Evolutionary conservation across 2,113 vertebrate genomes (phyloP).

Genomic region (Oreochromis niloticus): DNA sequence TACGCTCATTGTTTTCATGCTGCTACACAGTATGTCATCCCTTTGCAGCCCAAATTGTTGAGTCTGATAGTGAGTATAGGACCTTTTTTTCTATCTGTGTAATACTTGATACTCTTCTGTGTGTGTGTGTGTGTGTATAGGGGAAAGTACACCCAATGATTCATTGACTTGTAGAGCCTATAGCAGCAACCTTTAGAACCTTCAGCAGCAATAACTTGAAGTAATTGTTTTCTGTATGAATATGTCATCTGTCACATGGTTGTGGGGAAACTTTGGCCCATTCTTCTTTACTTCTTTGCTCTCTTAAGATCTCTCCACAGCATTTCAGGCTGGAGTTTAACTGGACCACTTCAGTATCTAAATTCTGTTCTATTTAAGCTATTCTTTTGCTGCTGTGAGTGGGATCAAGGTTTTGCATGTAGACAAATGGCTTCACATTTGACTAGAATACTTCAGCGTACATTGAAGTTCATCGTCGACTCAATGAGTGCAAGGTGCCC

Average conservation of each 20-base stretch:
- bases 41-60: not conserved
- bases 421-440: not conserved
- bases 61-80: not conserved
- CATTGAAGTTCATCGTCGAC: not conserved
- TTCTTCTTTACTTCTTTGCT: not conserved
- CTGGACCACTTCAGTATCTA: not conserved
- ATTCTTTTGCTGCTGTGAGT: not conserved
- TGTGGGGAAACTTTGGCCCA: not conserved
- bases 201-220: too few relatives aligned
- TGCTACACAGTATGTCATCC: not conserved
- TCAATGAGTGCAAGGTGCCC: not conserved
- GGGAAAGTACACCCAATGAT: too few relatives aligned
- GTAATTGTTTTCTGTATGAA: not conserved
- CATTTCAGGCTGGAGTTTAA: not conserved
- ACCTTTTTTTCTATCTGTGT: not conserved
- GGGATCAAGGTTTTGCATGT: not conserved
- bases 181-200: too few relatives aligned
- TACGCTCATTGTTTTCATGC: not conserved
- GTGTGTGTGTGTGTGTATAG: rapidly evolving
- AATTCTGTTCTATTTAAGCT: not conserved
- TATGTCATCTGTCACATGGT: not conserved
- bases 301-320: not conserved
- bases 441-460: not conserved
- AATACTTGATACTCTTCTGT: too few relatives aligned
- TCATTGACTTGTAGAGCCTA: too few relatives aligned